Base-by-base conservation (phyloP, 1,140 invertebrate genomes). In the Maniola jurtina region DNA sequence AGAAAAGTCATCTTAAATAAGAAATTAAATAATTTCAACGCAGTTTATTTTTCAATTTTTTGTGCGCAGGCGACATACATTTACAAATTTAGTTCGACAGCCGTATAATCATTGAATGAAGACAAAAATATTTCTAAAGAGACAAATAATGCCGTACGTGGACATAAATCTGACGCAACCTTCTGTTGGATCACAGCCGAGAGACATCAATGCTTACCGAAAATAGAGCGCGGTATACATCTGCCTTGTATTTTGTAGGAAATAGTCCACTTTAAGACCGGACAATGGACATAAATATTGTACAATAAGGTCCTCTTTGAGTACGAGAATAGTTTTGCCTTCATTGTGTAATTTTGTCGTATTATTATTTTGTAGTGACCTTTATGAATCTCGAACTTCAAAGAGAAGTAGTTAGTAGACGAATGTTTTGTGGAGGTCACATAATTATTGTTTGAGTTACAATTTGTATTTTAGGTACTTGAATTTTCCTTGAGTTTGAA, bases 141-240 rank as follows among this genome's bases (percentile, higher is more conserved):
- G 48, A 61, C 68, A 72, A 72, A 66, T 65, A 62, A 61, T 48
- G 50, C 40, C 55, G 61, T 70, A 54, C 42, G 68, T 54, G 16
- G 38, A 38, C 73, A 71, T 70, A 76, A 76, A 73, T 76, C 62
- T 33, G 60, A 58, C 35, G 38, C 33, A 61, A 61, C 64, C 67
- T 60, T 67, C 64, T 66, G 42, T 69, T 76, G 66, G 65, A 72
- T 75, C 38, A 65, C 61, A 47, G 40, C 61, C 36, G 67, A 57
- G 59, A 63, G 73, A 72, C 74, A 48, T 73, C 48, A 76, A 76
- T 76, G 52, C 58, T 45, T 33, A 35, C 59, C 64, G 63, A 73
- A 74, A 74, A 70, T 70, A 63, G 75, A 71, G 62, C 61, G 63
- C 57, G 56, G 48, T 25, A 67, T 36, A 67, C 70, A 75, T 70